Conservation (phyloP, 2,113 vertebrate species). For the Castor canadensis region DNA sequence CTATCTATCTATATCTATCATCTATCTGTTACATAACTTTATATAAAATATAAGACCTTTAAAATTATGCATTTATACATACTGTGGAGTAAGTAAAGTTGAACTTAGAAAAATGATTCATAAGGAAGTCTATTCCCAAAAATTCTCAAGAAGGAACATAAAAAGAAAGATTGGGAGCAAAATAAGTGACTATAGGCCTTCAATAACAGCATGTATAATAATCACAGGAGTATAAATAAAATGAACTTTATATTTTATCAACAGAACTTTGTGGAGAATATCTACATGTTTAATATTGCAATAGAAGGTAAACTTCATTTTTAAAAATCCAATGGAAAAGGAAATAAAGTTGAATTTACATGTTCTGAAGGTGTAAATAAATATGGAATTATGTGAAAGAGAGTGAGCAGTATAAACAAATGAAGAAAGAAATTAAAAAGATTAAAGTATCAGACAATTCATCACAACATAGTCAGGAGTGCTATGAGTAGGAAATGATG, state of each 20-base stretch:
- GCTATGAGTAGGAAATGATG: background rate
- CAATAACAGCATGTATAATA: background rate
- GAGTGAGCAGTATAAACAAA: background rate
- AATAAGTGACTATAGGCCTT: background rate
- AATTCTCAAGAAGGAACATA: background rate
- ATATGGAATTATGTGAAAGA: background rate
- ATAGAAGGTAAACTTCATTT: background rate
- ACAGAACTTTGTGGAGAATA: background rate
- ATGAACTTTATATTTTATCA: background rate
- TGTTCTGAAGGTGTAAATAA: background rate
- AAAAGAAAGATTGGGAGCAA: background rate
- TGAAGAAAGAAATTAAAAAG: background rate
- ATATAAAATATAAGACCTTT: background rate
- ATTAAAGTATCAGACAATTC: background rate
- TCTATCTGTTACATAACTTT: no score
- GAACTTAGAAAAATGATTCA: background rate
- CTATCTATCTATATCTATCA: no score
- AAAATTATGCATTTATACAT: background rate
- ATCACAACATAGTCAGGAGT: background rate
- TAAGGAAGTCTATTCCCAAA: background rate
- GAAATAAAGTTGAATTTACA: background rate
- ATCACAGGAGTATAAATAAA: background rate
- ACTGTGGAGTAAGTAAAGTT: background rate
- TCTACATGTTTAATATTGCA: background rate
- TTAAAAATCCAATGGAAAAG: background rate